phyloP scores from a whole-genome alignment of 2,888 invertebrate species.

The Sesia apiformis region DNA sequence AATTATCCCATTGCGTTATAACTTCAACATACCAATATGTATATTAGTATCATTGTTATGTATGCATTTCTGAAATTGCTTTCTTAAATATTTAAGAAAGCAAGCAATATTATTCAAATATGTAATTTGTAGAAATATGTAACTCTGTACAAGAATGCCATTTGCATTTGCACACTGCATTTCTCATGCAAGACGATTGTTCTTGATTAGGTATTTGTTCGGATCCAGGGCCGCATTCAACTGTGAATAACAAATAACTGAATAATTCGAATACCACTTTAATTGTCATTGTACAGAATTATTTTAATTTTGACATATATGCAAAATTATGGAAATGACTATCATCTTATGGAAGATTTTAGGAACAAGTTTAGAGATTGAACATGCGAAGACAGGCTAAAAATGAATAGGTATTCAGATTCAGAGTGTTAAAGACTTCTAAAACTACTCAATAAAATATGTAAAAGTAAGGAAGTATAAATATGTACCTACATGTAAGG shows the following conservation, averaged over 20 bases:
- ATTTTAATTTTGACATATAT: not conserved
- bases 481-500: not conserved
- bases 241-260: slow-evolving; percentile 4
- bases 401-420: too few species aligned
- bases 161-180: not conserved
- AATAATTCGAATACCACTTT: not conserved
- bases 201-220: slow-evolving; percentile 23
- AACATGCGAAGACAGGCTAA: too few species aligned
- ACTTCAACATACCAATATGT: too few species aligned
- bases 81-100: too few species aligned
- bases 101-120: too few species aligned
- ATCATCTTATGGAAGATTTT: too few species aligned
- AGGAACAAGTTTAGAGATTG: too few species aligned
- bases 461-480: not conserved
- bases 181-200: slow-evolving; percentile 12
- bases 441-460: not conserved
- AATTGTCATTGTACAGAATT: not conserved
- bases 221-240: slow-evolving; percentile 7
- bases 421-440: too few species aligned
- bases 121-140: not conserved
- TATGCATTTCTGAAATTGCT: too few species aligned
- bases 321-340: not conserved
- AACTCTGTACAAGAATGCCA: not conserved
- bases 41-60: too few species aligned
- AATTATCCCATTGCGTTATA: too few species aligned